phyloP scores from a whole-genome alignment of 2,113 vertebrate genomes.

The Parus major region DNA sequence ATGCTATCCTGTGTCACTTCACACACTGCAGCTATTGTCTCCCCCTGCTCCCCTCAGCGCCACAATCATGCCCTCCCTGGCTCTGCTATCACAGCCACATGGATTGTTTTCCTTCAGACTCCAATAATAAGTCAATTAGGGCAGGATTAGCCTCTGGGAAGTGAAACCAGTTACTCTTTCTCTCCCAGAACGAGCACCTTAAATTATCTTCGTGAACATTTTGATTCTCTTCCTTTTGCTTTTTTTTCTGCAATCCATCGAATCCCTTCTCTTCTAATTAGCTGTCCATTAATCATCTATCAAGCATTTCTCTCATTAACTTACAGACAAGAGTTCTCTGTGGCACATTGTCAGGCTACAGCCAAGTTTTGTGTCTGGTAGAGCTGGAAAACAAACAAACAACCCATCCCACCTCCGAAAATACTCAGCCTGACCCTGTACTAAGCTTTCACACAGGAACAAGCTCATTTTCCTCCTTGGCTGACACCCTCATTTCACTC shows the following conservation, averaged over 20 bases:
- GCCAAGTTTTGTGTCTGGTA: background rate
- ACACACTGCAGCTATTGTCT: background rate
- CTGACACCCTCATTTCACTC: background rate
- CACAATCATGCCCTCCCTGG: background rate
- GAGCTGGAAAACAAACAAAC: background rate
- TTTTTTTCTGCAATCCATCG: background rate
- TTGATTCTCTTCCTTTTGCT: slow-evolving; percentile 43
- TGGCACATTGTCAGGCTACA: background rate
- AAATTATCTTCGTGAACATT: slow-evolving; percentile 18
- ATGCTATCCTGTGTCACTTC: background rate
- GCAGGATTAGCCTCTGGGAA: slow-evolving; percentile 37
- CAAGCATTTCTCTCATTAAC: slow-evolving; percentile 3
- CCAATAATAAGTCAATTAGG: slow-evolving; percentile 32
- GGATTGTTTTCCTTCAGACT: slow-evolving; percentile 14
- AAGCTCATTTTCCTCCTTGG: background rate
- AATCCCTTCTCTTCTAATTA: slow-evolving; percentile 51
- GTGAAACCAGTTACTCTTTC: background rate
- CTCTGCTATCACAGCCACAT: background rate
- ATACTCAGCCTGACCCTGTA: background rate
- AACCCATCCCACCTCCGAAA: background rate
- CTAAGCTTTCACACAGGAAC: background rate
- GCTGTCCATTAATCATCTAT: slow-evolving; percentile 15
- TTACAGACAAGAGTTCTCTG: background rate
- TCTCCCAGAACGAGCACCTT: background rate
- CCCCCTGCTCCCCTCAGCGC: background rate